Percentiles rank a stretch among this genome's conserved stretches.
Conservation (phyloP, 1,140 invertebrate species). For the Pentalonia nigronervosa region DNA sequence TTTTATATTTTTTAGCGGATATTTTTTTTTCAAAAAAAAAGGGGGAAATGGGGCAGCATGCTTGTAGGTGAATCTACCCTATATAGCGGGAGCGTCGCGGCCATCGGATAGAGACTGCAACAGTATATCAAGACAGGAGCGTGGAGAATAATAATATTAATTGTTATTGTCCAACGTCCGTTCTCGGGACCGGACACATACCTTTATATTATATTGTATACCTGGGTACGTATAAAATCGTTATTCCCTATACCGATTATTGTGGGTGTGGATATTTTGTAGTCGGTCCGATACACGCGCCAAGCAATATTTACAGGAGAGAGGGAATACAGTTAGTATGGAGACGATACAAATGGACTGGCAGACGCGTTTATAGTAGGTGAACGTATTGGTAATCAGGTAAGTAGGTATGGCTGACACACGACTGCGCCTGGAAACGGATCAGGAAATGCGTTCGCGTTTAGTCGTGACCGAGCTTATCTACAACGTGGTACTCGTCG, state of each 20-base stretch:
- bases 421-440: neutral
- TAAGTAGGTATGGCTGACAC: neutral
- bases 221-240: neutral
- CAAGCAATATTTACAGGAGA: neutral
- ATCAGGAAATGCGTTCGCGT: neutral
- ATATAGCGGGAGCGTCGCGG: no score
- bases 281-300: neutral
- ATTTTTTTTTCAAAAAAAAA: no score
- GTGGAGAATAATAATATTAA: neutral
- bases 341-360: neutral
- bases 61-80: neutral
- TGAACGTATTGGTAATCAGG: neutral
- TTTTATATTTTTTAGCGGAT: no score
- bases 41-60: no score
- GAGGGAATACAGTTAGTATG: constrained; percentile 16
- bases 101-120: neutral
- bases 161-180: neutral
- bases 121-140: neutral
- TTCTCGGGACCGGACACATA: neutral
- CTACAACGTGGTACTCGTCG: neutral
- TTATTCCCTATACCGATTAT: neutral
- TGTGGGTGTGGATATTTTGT: neutral
- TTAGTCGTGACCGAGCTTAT: neutral
- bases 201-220: no score
- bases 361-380: neutral